These are phyloP conservation scores for Ooceraea biroi DNA, from an alignment of 1,140 invertebrate species.

Conservation along the genomic window DNA sequence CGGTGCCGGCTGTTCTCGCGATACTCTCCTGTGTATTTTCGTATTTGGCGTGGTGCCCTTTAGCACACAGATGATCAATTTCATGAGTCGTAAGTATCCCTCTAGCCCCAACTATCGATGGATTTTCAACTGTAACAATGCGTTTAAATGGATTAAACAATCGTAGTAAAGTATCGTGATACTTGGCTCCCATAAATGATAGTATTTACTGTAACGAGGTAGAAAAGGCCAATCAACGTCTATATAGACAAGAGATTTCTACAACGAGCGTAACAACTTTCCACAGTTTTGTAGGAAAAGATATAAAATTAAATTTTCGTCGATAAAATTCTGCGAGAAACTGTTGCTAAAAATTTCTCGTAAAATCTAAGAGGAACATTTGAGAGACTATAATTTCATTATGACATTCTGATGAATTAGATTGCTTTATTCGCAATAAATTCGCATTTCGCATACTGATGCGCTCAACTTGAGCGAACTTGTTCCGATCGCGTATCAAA, in stretches of 20 bases:
- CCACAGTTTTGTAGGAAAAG: neutral
- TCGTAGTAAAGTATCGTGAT: neutral
- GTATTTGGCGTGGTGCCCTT: conserved; percentile 21
- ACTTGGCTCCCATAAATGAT: too few species aligned
- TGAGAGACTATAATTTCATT: neutral
- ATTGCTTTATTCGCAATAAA: conserved; percentile 10
- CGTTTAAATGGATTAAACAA: neutral
- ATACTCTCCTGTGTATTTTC: conserved; percentile 32
- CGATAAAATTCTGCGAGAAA: neutral
- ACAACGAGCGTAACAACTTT: too few species aligned
- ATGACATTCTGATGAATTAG: neutral
- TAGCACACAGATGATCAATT: conserved; percentile 1
- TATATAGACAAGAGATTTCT: too few species aligned
- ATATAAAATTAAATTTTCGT: neutral
- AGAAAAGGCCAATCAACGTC: too few species aligned
- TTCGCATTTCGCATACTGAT: neutral
- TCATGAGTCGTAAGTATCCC: neutral
- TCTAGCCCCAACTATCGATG: neutral
- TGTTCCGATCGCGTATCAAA: neutral
- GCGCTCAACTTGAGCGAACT: neutral
- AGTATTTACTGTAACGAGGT: too few species aligned
- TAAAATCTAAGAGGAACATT: neutral
- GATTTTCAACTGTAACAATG: neutral
- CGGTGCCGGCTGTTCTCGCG: conserved; percentile 14
- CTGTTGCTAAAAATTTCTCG: neutral